phyloP scores from a whole-genome alignment of 2,797 vertebrate genomes.

The Poeciliopsis presidionis region DNA sequence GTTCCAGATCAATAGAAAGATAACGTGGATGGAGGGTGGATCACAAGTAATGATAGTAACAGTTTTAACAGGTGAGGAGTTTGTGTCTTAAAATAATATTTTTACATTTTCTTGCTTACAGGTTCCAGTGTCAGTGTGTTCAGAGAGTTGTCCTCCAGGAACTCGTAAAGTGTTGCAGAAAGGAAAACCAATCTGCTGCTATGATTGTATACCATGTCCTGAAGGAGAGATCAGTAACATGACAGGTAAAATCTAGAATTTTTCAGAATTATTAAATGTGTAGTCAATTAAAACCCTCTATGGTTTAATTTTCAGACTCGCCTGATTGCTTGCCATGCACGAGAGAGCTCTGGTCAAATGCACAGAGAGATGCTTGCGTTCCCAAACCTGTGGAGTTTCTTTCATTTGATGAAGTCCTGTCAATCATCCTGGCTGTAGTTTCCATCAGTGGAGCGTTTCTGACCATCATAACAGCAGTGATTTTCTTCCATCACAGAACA shows the following conservation, averaged over 20 bases:
- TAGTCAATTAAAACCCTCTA: neutral
- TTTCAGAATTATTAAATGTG: neutral
- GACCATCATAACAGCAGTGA: constrained; percentile 37
- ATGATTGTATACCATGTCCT: constrained; percentile 80
- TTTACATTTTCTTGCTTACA: constrained; percentile 24
- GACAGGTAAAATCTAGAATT: neutral
- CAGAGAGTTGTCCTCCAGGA: constrained; percentile 46
- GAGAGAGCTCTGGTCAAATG: neutral
- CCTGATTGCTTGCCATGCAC: neutral
- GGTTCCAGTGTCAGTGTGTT: constrained; percentile 76
- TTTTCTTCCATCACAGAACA: constrained; percentile 21
- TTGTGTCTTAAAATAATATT: neutral
- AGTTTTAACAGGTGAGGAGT: constrained; percentile 9
- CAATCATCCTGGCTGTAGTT: constrained; percentile 61
- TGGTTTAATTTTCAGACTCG: neutral
- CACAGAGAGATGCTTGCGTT: constrained; percentile 38
- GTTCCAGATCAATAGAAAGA: constrained; percentile 57
- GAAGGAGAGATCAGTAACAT: constrained; percentile 70
- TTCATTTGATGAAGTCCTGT: constrained; percentile 69
- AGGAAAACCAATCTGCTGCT: constrained; percentile 77
- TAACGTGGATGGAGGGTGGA: constrained; percentile 61
- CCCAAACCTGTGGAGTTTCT: constrained; percentile 75
- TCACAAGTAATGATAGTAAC: constrained; percentile 35
- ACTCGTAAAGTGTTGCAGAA: constrained; percentile 74
- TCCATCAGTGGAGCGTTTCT: constrained; percentile 62